These are phyloP conservation scores for Aethina tumida DNA, from an alignment of 1,140 invertebrate genomes.

Conservation along the genomic window DNA sequence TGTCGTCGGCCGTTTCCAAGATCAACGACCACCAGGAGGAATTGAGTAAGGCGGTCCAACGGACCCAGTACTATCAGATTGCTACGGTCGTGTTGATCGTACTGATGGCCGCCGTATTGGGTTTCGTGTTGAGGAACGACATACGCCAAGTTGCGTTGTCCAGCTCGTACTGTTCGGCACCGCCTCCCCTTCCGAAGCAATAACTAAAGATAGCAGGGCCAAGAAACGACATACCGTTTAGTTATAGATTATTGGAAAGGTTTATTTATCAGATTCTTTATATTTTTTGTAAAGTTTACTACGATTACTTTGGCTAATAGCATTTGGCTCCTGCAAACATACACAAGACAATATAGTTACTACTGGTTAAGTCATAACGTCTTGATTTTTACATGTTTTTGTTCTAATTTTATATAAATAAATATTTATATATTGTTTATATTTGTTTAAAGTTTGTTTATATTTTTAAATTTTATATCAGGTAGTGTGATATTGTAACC, in stretches of 20 bases:
- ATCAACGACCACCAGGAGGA: conserved; percentile 21
- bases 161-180: conserved; percentile 9
- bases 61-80: conserved; percentile 21
- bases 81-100: conserved; percentile 20
- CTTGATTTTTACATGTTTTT: too few relatives aligned
- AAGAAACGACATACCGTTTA: conserved; percentile 9
- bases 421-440: too few relatives aligned
- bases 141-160: conserved; percentile 2
- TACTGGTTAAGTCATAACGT: too few relatives aligned
- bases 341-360: too few relatives aligned
- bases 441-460: too few relatives aligned
- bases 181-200: conserved; percentile 19
- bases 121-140: conserved; percentile 10
- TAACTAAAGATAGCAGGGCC: conserved; percentile 18
- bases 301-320: too few relatives aligned
- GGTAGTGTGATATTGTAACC: too few relatives aligned
- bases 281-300: conserved; percentile 14
- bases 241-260: conserved; percentile 13
- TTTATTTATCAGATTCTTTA: conserved; percentile 14
- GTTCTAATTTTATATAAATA: too few relatives aligned
- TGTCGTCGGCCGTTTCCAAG: conserved; percentile 16
- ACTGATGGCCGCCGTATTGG: conserved; percentile 17
- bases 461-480: too few relatives aligned
- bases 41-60: conserved; percentile 19
- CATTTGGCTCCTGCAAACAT: too few relatives aligned